Base-by-base conservation (phyloP, 2,888 invertebrate species). In the Peribatodes rhomboidaria region DNA sequence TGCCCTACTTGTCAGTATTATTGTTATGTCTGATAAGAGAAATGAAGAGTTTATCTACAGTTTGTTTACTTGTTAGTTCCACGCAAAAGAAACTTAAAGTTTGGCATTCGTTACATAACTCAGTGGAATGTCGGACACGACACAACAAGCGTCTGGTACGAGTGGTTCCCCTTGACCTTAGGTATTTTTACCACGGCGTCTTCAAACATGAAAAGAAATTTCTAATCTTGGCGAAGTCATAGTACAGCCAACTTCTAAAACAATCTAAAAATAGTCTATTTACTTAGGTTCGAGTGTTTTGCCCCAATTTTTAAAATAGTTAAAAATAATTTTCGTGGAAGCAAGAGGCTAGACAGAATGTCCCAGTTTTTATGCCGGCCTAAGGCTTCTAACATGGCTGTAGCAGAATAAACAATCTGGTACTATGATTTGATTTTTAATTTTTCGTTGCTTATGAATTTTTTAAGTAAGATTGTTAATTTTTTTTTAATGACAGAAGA, bases 81-180 rank as follows among this genome's bases (percentile, higher is more conserved):
- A 37, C 11, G n/a, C n/a, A 3, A 37, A 10, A 37, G 3, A 11
- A 37, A 13, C 13, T 37, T 37, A 13, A 13, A 37, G 31, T 52
- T 42, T 33, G 20, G 14, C 14, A 47, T 47, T n/a, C 39, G n/a
- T 61, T 55, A 61, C 20, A 41, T 61, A 47, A 61, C 47, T 46
- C 39, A 3, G 46, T 10, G 42, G 37, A 39, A 61, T 44, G 13
- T 52, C 44, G 44, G 46, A 41, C 50, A 54, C 20, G 20, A 46
- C 13, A 46, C 8, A 41, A 33, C 39, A 41, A 47, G 61, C 61
- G 41, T 39, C 63, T 41, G 59, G 69, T 71, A 70, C 69, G 67
- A 66, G 58, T 46, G 59, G 42, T 35, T 65, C 58, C 44, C 72
- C 74, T 73, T 75, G 75, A 75, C 75, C 74, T 77, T 73, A 70